Percentiles rank a stretch among this genome's conserved stretches.
Evolutionary conservation across 2,888 invertebrate species (phyloP).

Genomic region (Diogma glabrata): DNA sequence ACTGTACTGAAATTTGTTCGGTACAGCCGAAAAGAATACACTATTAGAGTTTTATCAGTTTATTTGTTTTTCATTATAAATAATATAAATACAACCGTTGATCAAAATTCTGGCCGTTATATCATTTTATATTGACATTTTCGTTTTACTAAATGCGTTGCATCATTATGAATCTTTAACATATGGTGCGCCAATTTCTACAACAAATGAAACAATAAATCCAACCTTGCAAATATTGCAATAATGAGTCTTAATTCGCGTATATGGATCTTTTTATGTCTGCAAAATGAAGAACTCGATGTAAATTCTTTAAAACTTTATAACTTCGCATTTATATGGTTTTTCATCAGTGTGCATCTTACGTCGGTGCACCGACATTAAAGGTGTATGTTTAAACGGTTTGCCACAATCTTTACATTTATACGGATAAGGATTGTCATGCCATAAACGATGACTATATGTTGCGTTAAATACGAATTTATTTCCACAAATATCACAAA

Average conservation of each 20-base stretch:
- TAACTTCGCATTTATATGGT: background rate
- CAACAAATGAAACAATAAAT: no score
- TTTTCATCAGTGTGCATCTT: conserved; percentile 3
- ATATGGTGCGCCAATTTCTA: background rate
- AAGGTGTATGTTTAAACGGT: conserved; percentile 3
- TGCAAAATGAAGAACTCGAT: background rate
- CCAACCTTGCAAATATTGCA: background rate
- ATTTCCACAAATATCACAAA: conserved; percentile 6
- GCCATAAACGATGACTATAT: conserved; percentile 8
- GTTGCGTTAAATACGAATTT: conserved; percentile 8
- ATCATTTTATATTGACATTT: background rate
- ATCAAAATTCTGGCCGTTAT: background rate
- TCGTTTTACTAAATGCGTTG: background rate
- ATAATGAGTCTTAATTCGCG: background rate
- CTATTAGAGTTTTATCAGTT: no score
- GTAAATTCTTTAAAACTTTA: background rate
- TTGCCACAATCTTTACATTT: conserved; percentile 8
- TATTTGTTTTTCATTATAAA: no score
- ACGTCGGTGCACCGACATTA: background rate
- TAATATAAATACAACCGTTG: no score
- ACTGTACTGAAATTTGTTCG: no score
- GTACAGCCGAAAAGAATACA: no score
- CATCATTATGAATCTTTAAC: background rate
- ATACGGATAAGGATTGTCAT: conserved; percentile 6
- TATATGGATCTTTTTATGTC: background rate